Conservation (phyloP, 1,140 invertebrate species). For the Drosophila mayri region DNA sequence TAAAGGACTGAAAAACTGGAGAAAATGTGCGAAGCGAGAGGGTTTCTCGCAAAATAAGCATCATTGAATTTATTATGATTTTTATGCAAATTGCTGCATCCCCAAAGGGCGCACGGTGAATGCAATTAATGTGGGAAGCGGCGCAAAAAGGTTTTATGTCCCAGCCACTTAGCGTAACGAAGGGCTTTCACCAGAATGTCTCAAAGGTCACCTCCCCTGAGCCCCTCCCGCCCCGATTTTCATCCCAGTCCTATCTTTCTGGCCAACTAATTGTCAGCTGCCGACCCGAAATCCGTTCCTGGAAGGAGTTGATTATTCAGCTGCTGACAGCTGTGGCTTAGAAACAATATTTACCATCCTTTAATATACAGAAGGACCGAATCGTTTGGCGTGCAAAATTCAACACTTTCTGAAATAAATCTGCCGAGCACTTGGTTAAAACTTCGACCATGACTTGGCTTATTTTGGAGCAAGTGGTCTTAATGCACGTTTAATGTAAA, state of each 20-base stretch:
- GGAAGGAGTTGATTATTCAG: slow-evolving; percentile 2
- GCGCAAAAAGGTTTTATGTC: slow-evolving; percentile 53
- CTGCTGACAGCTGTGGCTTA: slow-evolving; percentile 24
- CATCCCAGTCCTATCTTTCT: slow-evolving; percentile 1
- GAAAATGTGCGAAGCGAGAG: slow-evolving; percentile 33
- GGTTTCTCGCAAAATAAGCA: slow-evolving; percentile 57
- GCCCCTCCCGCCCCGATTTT: neutral
- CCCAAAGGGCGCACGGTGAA: slow-evolving; percentile 35
- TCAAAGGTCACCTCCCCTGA: slow-evolving; percentile 11
- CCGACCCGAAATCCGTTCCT: slow-evolving; percentile 38
- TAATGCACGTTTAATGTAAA: slow-evolving; percentile 4
- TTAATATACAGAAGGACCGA: slow-evolving; percentile 3
- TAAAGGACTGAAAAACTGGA: slow-evolving; percentile 44
- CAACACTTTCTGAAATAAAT: slow-evolving; percentile 5
- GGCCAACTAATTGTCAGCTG: slow-evolving; percentile 53
- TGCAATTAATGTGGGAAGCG: slow-evolving; percentile 61
- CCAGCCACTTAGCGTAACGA: slow-evolving; percentile 53
- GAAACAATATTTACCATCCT: slow-evolving; percentile 19
- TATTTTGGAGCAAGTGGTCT: slow-evolving; percentile 6
- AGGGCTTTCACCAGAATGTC: slow-evolving; percentile 33
- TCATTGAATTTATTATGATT: slow-evolving; percentile 81
- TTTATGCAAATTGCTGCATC: slow-evolving; percentile 65
- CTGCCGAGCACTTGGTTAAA: slow-evolving; percentile 2
- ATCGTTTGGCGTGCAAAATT: neutral
- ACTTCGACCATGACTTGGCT: slow-evolving; percentile 10